Evolutionary conservation across 2,113 vertebrate species (phyloP), one percentile per base, ranked within the genome.

Genomic region (Oryzias javanicus): DNA sequence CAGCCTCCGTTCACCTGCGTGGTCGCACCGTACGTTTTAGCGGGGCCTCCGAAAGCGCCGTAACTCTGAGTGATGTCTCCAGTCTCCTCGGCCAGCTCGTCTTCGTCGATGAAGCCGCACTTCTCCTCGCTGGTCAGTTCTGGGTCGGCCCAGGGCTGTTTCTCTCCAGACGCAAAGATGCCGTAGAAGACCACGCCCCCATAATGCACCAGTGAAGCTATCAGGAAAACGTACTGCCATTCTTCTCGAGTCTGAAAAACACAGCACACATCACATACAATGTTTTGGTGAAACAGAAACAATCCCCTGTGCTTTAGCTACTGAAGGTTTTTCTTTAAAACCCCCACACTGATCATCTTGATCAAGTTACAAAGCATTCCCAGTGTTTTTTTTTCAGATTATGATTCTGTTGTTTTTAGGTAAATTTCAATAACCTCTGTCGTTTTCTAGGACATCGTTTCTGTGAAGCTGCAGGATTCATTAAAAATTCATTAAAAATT

Each of bases 191-290:
- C 81, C 25, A 99, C 97, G 1, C 97, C 97, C 0, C 96, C 96
- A 0, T 99, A 99, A 76, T 99, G 97, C 52, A 98, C 97, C 44
- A 99, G 40, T 47, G 97, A 93, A 52, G 97, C 97, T 3, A 99
- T 99, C 67, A 99, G 94, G 90, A 99, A 99, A 74, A 99, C 97
- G 0, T 96, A 98, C 85, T 99, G 97, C 97, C 97, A 99, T 55
- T 98, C 97, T 73, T 98, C 95, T 17, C 96, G 93, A 14, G 93
- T 95, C 97, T 99, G 86, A 20, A 64, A 67, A 14, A 19, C 15
- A 58, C 25, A 52, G 14, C 19, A n/a, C 5, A 22, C 15, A 27
- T 12, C 25, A 27, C 25, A 27, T 22, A 22, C 22, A 22, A 22
- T 22, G 2, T 22, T 27, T 27, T 6, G 6, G 25, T 5, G 25